Conservation (phyloP, 2,888 invertebrate genomes). For the Catocala nupta region DNA sequence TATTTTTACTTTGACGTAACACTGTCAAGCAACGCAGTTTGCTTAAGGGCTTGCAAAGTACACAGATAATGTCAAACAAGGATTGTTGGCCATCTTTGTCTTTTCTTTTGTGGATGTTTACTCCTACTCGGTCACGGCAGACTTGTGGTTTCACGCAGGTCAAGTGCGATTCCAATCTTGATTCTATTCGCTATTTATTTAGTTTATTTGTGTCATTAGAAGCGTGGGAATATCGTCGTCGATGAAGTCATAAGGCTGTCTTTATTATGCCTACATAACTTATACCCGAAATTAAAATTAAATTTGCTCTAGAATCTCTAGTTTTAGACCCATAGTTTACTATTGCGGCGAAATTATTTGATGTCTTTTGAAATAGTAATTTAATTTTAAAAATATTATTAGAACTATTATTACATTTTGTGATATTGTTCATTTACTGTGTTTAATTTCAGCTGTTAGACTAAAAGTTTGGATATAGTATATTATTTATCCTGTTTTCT, state of each 20-base stretch:
- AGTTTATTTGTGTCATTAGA: slow-evolving; percentile 43
- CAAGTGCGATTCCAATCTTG: slow-evolving; percentile 70
- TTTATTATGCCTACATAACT: not conserved
- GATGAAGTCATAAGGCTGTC: slow-evolving; percentile 38
- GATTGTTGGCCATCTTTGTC: slow-evolving; percentile 66
- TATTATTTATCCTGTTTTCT: no score
- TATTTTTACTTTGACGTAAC: slow-evolving; percentile 57
- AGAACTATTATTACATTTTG: no score
- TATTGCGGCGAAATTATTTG: no score
- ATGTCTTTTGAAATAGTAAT: no score
- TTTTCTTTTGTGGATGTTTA: slow-evolving; percentile 68
- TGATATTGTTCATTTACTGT: no score
- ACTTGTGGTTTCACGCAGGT: slow-evolving; percentile 80
- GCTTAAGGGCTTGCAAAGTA: slow-evolving; percentile 72
- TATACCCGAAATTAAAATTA: not conserved
- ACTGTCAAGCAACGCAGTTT: slow-evolving; percentile 56
- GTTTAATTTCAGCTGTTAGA: no score
- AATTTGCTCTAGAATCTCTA: not conserved
- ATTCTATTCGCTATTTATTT: slow-evolving; percentile 62
- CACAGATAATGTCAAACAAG: slow-evolving; percentile 72
- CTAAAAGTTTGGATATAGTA: no score
- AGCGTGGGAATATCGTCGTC: slow-evolving; percentile 47
- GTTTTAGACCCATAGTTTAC: no score
- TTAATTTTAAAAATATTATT: no score
- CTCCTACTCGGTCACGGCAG: slow-evolving; percentile 81